A percentile compares a stretch with the other conserved stretches of the same genome.
Conservation (phyloP, 2,888 invertebrate genomes). For the Xanthia togata region DNA sequence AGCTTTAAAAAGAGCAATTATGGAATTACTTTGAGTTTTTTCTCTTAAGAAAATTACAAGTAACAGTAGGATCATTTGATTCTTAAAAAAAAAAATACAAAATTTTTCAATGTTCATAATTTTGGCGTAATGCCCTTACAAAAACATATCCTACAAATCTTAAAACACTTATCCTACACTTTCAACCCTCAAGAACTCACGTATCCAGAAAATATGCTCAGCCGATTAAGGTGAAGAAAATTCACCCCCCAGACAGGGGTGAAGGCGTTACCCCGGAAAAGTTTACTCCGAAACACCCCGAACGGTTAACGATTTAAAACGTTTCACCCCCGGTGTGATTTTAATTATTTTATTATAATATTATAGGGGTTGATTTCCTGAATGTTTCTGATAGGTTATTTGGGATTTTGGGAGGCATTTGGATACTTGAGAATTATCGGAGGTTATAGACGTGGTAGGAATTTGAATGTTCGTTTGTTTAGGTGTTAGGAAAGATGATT, state of each 20-base stretch:
- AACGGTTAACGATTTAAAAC: constrained; percentile 70
- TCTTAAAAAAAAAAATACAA: too few species aligned
- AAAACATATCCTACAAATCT: constrained; percentile 3
- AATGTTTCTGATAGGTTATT: constrained; percentile 53
- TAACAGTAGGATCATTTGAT: too few species aligned
- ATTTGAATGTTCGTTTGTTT: background rate
- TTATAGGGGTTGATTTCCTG: constrained; percentile 46
- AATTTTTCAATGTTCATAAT: too few species aligned
- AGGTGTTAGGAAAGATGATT: background rate
- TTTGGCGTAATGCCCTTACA: too few species aligned
- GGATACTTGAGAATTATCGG: constrained; percentile 27
- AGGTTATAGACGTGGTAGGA: background rate
- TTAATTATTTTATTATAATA: constrained; percentile 74
- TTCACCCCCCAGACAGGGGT: constrained; percentile 55
- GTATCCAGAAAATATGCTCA: constrained; percentile 59
- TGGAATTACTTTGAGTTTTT: too few species aligned
- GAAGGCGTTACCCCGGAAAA: constrained; percentile 75
- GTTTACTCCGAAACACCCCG: constrained; percentile 66
- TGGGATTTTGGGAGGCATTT: constrained; percentile 7
- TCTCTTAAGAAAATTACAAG: too few species aligned
- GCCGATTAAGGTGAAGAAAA: constrained; percentile 65
- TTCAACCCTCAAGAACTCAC: constrained; percentile 26
- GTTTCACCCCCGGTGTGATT: constrained; percentile 68
- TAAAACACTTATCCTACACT: constrained; percentile 1
- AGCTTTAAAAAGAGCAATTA: too few species aligned